Evolutionary conservation across 2,888 invertebrate species (phyloP), one percentile per base, ranked within the genome.

Genomic region (Frankliniella fusca): DNA sequence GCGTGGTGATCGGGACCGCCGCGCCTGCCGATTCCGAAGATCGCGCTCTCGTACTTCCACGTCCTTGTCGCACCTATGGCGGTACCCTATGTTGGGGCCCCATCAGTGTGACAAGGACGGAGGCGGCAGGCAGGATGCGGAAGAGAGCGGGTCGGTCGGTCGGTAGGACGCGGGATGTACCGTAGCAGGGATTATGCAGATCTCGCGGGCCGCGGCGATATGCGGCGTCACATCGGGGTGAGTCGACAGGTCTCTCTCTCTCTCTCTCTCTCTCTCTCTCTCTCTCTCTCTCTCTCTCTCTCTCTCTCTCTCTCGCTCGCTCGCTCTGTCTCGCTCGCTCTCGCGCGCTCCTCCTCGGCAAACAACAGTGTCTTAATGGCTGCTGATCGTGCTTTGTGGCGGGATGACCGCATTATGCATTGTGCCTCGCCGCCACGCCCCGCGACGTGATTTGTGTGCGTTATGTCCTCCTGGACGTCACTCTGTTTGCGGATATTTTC

Each of bases 331-430:
- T n/a, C n/a, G n/a, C n/a, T 20, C n/a, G 65, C 65, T n/a, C n/a
- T n/a, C 65, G 65, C 50, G 50, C 50, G 50, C 50, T 20, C 20
- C 3, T 11, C 11, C 15, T 20, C 20, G 61, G 70, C 70, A 76
- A 76, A 76, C 70, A 76, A 27, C 12, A 76, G 70, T 27, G 23
- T 27, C 70, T 76, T 76, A 76, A 76, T 76, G 70, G 70, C 27
- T 27, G 70, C 27, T 76, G 27, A 76, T 12, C 70, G 70, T 76
- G 70, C 70, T 23, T 7, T 27, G 70, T 12, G 70, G 27, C 27
- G 70, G 70, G 70, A 76, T 76, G 70, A 76, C 70, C 70, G 70
- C 70, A 76, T 76, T 76, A 76, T 27, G 70, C 12, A 76, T 76
- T 76, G 70, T 76, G 70, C 70, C 18, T 2, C 23, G 70, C 70